Conservation (phyloP, 2,113 vertebrate species). For the Chionis minor region DNA sequence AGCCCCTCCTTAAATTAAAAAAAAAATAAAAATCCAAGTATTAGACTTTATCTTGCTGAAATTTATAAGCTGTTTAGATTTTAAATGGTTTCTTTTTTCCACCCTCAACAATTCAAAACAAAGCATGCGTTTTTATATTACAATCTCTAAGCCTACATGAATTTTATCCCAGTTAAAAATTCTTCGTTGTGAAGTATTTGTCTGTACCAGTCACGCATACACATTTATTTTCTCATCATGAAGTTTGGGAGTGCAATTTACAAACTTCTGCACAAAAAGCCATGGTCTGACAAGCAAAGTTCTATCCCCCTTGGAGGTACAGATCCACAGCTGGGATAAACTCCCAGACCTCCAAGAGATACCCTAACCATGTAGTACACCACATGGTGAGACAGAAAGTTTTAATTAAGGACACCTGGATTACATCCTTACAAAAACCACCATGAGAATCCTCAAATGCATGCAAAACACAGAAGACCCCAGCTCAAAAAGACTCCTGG, state of each 20-base stretch:
- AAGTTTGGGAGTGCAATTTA: not conserved
- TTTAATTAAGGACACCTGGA: not conserved
- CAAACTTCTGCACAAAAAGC: not conserved
- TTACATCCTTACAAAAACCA: not conserved
- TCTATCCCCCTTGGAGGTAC: not conserved
- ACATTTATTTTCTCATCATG: not conserved
- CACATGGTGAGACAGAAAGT: not conserved
- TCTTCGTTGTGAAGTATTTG: not conserved
- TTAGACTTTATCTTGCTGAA: not conserved
- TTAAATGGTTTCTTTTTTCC: not conserved
- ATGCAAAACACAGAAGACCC: not conserved
- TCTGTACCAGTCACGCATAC: not conserved
- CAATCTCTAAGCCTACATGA: not conserved
- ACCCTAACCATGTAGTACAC: not conserved
- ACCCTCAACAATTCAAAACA: not conserved
- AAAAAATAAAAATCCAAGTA: not conserved
- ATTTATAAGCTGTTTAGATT: not conserved
- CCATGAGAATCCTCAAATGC: not conserved
- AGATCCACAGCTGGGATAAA: not conserved
- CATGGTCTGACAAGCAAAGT: not conserved
- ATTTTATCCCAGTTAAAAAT: not conserved
- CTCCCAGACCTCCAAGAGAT: not conserved
- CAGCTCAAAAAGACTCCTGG: not conserved
- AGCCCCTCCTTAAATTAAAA: slow-evolving; percentile 66
- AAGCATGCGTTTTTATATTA: not conserved